phyloP scores from a whole-genome alignment of 2,888 invertebrate species.

The Schizaphis graminum region DNA sequence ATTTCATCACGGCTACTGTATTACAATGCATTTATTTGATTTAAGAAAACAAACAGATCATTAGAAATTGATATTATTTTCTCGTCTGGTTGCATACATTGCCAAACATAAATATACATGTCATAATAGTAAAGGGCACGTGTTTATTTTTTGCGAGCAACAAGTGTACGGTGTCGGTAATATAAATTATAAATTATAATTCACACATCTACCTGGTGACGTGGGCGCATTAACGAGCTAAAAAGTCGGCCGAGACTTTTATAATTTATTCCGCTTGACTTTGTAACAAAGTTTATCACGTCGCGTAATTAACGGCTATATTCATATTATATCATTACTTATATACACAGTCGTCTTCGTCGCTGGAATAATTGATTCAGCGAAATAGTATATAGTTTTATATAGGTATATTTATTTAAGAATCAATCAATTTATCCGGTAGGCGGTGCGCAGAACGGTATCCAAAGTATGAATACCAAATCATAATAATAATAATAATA shows the following conservation, averaged over 20 bases:
- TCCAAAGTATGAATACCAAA: neutral
- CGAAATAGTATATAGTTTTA: neutral
- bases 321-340: neutral
- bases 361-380: conserved; percentile 11
- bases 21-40: neutral
- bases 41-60: neutral
- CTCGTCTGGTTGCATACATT: neutral
- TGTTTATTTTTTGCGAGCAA: neutral
- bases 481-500: neutral
- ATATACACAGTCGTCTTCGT: neutral
- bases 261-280: conserved; percentile 34
- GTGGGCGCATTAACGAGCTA: conserved; percentile 23
- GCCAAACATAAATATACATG: neutral
- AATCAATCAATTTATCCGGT: neutral
- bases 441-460: neutral
- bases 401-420: neutral
- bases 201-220: neutral
- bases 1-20: neutral
- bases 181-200: neutral
- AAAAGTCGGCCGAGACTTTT: conserved; percentile 15
- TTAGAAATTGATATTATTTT: neutral
- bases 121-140: neutral
- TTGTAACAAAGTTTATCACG: conserved; percentile 24
- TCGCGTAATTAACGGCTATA: conserved; percentile 20
- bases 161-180: neutral